phyloP scores from a whole-genome alignment of 2,888 invertebrate genomes.

The Conistra vaccinii region DNA sequence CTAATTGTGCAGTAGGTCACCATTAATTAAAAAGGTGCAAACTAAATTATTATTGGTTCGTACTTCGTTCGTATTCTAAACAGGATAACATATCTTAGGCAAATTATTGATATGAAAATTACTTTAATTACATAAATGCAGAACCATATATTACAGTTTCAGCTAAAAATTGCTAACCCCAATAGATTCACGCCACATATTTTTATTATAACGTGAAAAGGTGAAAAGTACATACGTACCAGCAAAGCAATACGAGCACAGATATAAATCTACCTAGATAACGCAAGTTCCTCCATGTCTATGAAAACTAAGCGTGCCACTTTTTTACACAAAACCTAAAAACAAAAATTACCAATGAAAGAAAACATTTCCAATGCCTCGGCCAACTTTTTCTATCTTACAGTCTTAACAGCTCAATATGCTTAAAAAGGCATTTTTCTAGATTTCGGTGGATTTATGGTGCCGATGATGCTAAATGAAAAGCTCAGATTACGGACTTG shows the following conservation, averaged over 20 bases:
- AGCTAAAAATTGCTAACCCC: conserved; percentile 22
- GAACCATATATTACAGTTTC: conserved; percentile 4
- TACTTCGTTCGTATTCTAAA: neutral
- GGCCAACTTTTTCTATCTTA: too few species aligned
- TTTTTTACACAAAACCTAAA: too few species aligned
- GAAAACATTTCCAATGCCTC: too few species aligned
- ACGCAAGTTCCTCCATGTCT: too few species aligned
- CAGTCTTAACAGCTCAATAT: too few species aligned
- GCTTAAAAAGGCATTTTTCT: too few species aligned
- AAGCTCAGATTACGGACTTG: too few species aligned
- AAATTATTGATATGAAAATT: conserved; percentile 27
- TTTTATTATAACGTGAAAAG: conserved; percentile 12
- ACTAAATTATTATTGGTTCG: neutral
- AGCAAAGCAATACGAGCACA: conserved; percentile 33
- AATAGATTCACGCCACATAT: conserved; percentile 31
- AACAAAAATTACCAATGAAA: too few species aligned
- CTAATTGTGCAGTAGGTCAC: neutral
- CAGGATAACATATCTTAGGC: conserved; percentile 9
- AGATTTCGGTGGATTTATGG: too few species aligned
- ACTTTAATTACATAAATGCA: conserved; percentile 1
- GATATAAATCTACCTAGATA: too few species aligned
- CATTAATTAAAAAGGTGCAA: neutral
- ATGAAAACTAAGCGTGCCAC: too few species aligned
- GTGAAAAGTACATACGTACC: conserved; percentile 12
- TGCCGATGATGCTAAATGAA: too few species aligned